These are phyloP conservation scores for Elmis aenea DNA, from an alignment of 2,888 invertebrate genomes.

Conservation along the genomic window DNA sequence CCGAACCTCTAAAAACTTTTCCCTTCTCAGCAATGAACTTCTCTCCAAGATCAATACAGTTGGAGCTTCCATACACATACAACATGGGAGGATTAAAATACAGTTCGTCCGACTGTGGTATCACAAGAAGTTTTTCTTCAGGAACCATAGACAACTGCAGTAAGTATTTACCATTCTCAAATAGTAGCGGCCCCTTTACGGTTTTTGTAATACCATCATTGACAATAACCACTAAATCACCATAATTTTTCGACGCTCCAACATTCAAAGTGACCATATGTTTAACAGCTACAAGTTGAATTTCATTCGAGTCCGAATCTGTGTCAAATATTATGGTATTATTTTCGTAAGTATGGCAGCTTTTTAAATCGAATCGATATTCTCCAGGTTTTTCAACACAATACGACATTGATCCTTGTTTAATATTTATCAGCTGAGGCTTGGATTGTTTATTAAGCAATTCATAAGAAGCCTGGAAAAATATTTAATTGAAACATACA, in stretches of 20 bases:
- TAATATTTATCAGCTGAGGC: constrained; percentile 13
- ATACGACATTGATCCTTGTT: constrained; percentile 63
- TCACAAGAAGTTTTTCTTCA: constrained; percentile 56
- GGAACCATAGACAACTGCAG: constrained; percentile 46
- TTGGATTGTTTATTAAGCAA: constrained; percentile 9
- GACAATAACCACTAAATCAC: constrained; percentile 31
- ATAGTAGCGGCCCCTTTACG: constrained; percentile 28
- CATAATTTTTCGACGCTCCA: constrained; percentile 32
- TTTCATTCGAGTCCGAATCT: constrained; percentile 41
- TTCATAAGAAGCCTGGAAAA: constrained; percentile 48
- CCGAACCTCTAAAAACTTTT: constrained; percentile 54
- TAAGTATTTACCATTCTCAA: constrained; percentile 38
- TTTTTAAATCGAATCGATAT: constrained; percentile 67
- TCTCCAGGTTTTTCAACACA: constrained; percentile 68
- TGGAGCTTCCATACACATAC: constrained; percentile 58
- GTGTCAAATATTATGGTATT: constrained; percentile 43
- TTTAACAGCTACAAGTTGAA: constrained; percentile 38
- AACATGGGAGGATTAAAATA: constrained; percentile 63
- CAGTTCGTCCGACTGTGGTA: constrained; percentile 65
- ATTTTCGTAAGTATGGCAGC: constrained; percentile 72
- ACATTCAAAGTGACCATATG: constrained; percentile 35
- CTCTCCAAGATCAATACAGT: constrained; percentile 63
- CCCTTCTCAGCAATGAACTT: constrained; percentile 45
- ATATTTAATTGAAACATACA: too few species aligned
- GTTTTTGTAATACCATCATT: constrained; percentile 27